Conservation (phyloP, 2,888 invertebrate species). For the Euproctis similis region DNA sequence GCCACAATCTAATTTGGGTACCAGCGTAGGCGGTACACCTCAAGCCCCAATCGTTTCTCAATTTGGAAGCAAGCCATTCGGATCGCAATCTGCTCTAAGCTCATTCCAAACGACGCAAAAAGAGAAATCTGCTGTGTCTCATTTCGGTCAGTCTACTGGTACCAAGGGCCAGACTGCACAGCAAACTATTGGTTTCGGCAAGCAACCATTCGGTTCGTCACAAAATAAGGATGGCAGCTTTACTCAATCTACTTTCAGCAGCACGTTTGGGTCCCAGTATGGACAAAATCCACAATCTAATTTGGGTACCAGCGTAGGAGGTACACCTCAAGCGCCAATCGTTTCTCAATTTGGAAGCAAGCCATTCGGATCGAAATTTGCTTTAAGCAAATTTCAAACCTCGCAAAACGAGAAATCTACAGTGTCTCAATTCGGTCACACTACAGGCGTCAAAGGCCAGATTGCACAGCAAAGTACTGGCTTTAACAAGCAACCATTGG, state of each 20-base stretch:
- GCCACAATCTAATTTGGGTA: no score
- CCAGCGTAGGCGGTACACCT: background rate
- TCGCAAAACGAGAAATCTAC: slow-evolving; percentile 1
- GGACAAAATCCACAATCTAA: background rate
- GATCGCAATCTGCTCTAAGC: background rate
- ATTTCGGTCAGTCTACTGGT: background rate
- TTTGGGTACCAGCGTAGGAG: background rate
- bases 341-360: background rate
- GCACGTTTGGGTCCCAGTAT: background rate
- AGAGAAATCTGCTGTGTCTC: background rate
- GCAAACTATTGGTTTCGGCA: background rate
- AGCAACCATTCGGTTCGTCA: background rate
- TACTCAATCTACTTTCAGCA: background rate
- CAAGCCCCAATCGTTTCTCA: background rate
- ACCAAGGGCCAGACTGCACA: background rate
- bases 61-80: background rate
- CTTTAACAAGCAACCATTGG: background rate
- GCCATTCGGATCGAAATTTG: background rate
- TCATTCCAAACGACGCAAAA: background rate
- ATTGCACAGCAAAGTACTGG: background rate
- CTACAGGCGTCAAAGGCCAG: background rate
- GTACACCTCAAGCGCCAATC: background rate
- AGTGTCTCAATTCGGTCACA: background rate
- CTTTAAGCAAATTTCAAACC: no score
- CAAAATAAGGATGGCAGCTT: background rate